Evolutionary conservation across 2,888 invertebrate species (phyloP), one percentile per base, ranked within the genome.

Genomic region (Brachylomia viminalis): DNA sequence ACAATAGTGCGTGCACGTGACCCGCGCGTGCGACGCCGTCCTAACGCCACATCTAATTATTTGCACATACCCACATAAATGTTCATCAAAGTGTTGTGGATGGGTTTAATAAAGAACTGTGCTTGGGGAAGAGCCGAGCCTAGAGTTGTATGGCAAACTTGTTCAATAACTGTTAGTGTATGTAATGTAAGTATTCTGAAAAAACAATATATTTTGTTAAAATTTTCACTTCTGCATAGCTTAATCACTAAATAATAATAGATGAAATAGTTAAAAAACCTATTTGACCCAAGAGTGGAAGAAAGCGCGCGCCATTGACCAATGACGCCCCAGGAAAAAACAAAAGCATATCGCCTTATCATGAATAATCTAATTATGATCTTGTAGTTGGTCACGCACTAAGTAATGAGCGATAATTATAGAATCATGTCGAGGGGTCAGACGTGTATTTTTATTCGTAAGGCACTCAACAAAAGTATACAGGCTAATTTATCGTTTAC

Each of bases 31-130:
- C 78, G 23, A 42, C 66, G 80, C 86, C 80, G 85, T 49, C 73
- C 89, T 90, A 83, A 91, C 89, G 93, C 93, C 94, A 91, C 92
- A 92, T 93, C 91, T 95, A 94, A 95, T 95, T 94, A 95, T 94
- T 93, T 92, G 92, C 94, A 92, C 92, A 91, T 91, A 93, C 88
- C 87, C 92, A 91, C 89, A 87, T 84, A 86, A 88, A 86, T 90
- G 86, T 89, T 88, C 89, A 82, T 89, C 82, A 84, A 87, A 87
- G 84, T 84, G 83, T 80, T 81, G 70, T 80, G 72, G 81, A 84
- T 81, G 80, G 77, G 79, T 83, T 76, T 87, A 84, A 84, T 84
- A 84, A 70, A 80, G 54, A 77, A 77, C 42, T 68, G 4, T 27
- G 42, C 7, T 70, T 61, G 15, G 59, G 42, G 52, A 52, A 7